Evolutionary conservation across 2,113 vertebrate genomes (phyloP).

Genomic region (Ellobius talpinus): DNA sequence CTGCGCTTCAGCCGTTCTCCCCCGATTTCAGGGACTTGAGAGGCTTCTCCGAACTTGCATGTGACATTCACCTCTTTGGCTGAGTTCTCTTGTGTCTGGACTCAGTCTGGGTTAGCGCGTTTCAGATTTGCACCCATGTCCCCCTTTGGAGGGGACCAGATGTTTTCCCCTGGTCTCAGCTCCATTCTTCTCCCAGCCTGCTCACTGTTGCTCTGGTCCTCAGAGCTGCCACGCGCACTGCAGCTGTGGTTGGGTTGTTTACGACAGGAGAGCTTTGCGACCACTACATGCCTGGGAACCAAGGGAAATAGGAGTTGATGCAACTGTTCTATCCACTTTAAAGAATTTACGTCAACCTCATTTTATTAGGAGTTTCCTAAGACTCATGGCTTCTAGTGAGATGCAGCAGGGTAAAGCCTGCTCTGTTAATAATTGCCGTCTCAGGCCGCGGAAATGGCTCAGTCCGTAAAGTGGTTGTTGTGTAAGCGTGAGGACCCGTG

Average conservation of each 20-base stretch:
- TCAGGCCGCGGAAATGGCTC: neutral
- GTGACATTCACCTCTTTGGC: conserved; percentile 15
- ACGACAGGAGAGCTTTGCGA: conserved; percentile 22
- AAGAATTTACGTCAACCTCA: neutral
- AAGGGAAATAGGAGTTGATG: neutral
- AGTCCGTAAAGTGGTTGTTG: neutral
- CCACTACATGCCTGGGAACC: neutral
- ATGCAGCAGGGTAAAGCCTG: neutral
- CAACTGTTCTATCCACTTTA: conserved; percentile 26
- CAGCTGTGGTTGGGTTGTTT: conserved; percentile 43
- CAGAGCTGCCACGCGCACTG: conserved; percentile 22
- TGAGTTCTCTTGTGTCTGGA: conserved; percentile 37
- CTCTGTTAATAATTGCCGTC: neutral
- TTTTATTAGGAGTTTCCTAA: neutral
- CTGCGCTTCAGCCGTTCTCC: neutral
- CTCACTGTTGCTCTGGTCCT: conserved; percentile 33
- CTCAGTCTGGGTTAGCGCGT: conserved; percentile 8
- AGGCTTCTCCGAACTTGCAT: neutral
- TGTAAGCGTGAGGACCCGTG: neutral
- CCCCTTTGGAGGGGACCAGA: conserved; percentile 57
- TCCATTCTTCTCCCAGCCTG: conserved; percentile 1
- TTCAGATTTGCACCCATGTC: neutral
- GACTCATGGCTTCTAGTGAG: neutral
- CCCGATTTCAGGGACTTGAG: neutral
- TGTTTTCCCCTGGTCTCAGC: conserved; percentile 39